phyloP scores from a whole-genome alignment of 2,888 invertebrate genomes.

The Scaptomyza flava region DNA sequence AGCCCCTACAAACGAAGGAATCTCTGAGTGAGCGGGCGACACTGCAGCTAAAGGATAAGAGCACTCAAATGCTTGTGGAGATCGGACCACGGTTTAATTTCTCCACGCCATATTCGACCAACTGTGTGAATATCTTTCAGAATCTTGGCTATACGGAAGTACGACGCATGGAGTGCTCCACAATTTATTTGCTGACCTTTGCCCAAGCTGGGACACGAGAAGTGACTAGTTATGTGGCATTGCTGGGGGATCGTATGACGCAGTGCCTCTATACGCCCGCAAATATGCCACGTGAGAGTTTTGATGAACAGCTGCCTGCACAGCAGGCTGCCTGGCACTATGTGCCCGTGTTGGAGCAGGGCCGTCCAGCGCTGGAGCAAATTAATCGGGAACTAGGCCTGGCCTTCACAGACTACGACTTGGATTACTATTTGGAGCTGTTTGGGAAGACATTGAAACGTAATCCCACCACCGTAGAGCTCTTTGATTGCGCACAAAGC shows the following conservation, averaged over 20 bases:
- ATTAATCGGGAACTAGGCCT: constrained; percentile 93
- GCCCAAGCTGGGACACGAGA: constrained; percentile 29
- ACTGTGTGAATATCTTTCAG: constrained; percentile 96
- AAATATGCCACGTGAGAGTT: constrained; percentile 88
- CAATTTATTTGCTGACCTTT: constrained; percentile 89
- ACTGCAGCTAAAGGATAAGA: constrained; percentile 80
- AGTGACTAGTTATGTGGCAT: constrained; percentile 84
- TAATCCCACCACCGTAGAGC: constrained; percentile 98
- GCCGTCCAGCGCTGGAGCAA: constrained; percentile 91
- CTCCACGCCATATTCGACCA: constrained; percentile 97
- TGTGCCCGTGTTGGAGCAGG: constrained; percentile 92
- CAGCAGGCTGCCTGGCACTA: constrained; percentile 91
- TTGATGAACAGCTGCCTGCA: constrained; percentile 88
- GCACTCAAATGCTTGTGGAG: constrained; percentile 87
- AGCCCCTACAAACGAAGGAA: constrained; percentile 87
- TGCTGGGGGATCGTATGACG: constrained; percentile 96
- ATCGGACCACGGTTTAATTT: constrained; percentile 97
- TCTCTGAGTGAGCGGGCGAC: constrained; percentile 83
- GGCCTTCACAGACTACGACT: constrained; percentile 96
- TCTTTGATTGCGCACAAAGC: constrained; percentile 98
- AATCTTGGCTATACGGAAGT: constrained; percentile 92
- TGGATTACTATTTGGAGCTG: constrained; percentile 94
- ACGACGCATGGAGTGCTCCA: constrained; percentile 92
- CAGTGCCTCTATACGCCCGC: constrained; percentile 91
- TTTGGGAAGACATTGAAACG: constrained; percentile 93